A percentile compares a stretch with the other conserved stretches of the same genome.
Conservation (phyloP, 2,113 vertebrate genomes). For the Stigmatopora nigra region DNA sequence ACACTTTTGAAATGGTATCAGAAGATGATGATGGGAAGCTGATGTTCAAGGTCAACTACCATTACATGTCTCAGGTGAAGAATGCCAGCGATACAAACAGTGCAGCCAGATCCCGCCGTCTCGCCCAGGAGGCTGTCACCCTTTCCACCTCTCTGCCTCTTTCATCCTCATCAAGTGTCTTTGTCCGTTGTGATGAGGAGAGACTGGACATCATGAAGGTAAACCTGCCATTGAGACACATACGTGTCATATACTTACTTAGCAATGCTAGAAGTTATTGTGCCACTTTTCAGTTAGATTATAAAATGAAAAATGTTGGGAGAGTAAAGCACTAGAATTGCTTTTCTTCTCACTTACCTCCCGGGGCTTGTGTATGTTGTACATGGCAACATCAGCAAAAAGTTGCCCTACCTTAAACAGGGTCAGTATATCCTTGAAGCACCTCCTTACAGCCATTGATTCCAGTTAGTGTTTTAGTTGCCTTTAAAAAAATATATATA, state of each 20-base stretch:
- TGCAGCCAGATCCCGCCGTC: slow-evolving; percentile 86
- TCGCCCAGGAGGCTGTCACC: slow-evolving; percentile 96
- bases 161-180: slow-evolving; percentile 93
- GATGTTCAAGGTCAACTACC: slow-evolving; percentile 98
- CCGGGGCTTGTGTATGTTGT: not conserved
- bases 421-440: not conserved
- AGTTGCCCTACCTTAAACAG: not conserved
- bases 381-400: slow-evolving; percentile 3
- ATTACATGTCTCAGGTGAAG: slow-evolving; percentile 99
- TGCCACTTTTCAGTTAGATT: not conserved
- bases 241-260: no score
- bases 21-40: slow-evolving; percentile 97
- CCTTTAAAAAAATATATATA: no score
- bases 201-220: slow-evolving; percentile 99
- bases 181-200: slow-evolving; percentile 96
- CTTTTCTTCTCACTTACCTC: slow-evolving; percentile 1
- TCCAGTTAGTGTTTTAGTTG: not conserved
- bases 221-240: slow-evolving; percentile 3
- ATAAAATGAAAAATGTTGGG: not conserved
- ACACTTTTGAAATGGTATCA: slow-evolving; percentile 98
- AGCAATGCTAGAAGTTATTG: not conserved
- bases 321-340: slow-evolving; percentile 5
- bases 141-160: slow-evolving; percentile 95
- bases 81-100: slow-evolving; percentile 95
- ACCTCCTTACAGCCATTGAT: not conserved